Percentiles rank a stretch among this genome's conserved stretches.
Evolutionary conservation across 2,113 vertebrate species (phyloP).

Genomic region (Ibidorhyncha struthersii): DNA sequence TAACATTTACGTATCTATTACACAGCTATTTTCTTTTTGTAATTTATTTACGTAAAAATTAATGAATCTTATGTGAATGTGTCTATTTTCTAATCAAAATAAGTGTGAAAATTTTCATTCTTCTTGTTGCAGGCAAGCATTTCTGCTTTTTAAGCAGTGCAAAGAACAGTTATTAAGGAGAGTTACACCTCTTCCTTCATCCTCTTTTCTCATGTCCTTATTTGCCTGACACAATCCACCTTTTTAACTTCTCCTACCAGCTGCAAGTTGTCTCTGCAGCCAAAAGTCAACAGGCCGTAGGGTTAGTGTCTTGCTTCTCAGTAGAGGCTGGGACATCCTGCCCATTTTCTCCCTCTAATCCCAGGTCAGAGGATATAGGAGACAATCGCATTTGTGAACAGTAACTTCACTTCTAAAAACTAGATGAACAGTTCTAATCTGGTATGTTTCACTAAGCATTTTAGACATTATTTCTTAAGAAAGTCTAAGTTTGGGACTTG

Average conservation of each 20-base stretch:
- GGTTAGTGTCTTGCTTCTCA: rapidly evolving
- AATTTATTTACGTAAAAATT: not conserved
- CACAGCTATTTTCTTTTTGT: not conserved
- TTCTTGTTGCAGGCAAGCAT: not conserved
- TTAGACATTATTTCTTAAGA: not conserved
- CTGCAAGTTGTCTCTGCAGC: not conserved
- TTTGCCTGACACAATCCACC: rapidly evolving
- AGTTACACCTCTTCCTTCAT: not conserved
- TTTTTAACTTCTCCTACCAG: not conserved
- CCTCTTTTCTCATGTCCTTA: not conserved
- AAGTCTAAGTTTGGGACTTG: not conserved
- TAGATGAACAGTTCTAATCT: not conserved
- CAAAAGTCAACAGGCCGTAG: not conserved
- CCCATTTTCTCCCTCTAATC: not conserved
- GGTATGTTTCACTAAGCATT: not conserved
- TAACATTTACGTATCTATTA: not conserved
- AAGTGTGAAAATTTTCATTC: not conserved
- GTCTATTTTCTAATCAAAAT: not conserved
- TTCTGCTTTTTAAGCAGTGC: not conserved
- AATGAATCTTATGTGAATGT: not conserved
- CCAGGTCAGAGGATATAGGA: not conserved
- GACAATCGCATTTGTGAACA: rapidly evolving
- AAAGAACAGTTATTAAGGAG: not conserved
- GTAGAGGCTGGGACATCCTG: not conserved
- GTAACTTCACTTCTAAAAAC: not conserved